These are phyloP conservation scores for Idaea aversata DNA, from an alignment of 2,888 invertebrate genomes.

Conservation along the genomic window DNA sequence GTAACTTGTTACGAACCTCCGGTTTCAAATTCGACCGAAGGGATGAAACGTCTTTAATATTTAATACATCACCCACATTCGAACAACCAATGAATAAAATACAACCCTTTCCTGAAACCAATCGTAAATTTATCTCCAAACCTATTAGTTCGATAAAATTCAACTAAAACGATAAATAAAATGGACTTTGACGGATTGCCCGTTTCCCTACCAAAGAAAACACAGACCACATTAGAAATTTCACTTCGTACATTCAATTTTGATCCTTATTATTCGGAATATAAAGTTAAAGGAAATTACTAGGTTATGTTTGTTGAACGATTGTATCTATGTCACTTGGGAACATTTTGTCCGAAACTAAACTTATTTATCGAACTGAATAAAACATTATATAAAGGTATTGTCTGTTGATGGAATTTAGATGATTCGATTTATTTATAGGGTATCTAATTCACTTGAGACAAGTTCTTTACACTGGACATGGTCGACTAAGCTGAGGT, in stretches of 20 bases:
- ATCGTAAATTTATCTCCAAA: slow-evolving; percentile 77
- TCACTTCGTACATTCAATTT: slow-evolving; percentile 8
- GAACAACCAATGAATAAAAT: slow-evolving; percentile 22
- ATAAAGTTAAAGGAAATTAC: not conserved
- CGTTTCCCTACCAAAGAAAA: slow-evolving; percentile 72
- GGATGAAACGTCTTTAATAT: slow-evolving; percentile 19
- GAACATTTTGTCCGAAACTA: slow-evolving; percentile 76
- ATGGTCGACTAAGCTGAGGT: too few relatives aligned
- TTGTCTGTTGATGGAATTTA: slow-evolving; percentile 56
- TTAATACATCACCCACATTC: slow-evolving; percentile 13
- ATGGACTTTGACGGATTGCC: slow-evolving; percentile 76
- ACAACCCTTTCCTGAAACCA: slow-evolving; percentile 71
- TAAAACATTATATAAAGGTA: slow-evolving; percentile 62
- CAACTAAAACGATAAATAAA: slow-evolving; percentile 79
- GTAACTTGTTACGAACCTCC: too few relatives aligned
- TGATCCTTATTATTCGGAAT: slow-evolving; percentile 5
- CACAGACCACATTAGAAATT: slow-evolving; percentile 30
- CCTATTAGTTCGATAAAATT: slow-evolving; percentile 80
- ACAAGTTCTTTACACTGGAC: not conserved
- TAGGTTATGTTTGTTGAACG: slow-evolving; percentile 43
- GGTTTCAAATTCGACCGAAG: not conserved
- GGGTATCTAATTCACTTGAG: not conserved
- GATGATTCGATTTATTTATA: slow-evolving; percentile 53
- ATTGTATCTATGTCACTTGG: slow-evolving; percentile 74
- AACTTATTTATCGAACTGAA: slow-evolving; percentile 75